phyloP scores from a whole-genome alignment of 2,113 vertebrate genomes.

The Macquaria ambigua region DNA sequence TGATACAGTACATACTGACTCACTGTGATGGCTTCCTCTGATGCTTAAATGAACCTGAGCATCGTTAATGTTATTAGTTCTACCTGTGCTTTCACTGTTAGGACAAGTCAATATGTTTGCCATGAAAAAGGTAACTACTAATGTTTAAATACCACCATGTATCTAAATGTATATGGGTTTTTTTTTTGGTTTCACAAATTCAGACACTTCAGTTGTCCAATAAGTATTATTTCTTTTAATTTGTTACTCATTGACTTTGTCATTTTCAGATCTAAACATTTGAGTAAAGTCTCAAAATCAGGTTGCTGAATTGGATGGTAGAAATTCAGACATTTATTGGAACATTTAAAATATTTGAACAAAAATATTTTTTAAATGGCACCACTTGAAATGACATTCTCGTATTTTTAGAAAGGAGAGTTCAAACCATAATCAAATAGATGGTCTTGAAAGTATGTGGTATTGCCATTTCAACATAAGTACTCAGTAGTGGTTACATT shows the following conservation, averaged over 20 bases:
- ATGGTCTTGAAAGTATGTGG: background rate
- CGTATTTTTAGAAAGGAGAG: too few relatives aligned
- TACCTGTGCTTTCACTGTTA: background rate
- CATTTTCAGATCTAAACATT: background rate
- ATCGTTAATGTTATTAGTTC: background rate
- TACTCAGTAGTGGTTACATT: background rate
- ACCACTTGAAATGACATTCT: background rate
- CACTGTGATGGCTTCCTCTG: background rate
- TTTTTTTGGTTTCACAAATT: background rate
- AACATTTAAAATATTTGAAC: too few relatives aligned
- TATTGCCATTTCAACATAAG: background rate
- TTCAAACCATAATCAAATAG: background rate
- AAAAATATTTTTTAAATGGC: too few relatives aligned
- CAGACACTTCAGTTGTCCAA: background rate
- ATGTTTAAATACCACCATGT: background rate
- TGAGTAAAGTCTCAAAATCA: background rate
- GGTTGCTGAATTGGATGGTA: background rate
- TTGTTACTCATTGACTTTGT: background rate
- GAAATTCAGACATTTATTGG: too few relatives aligned
- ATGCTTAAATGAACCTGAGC: constrained; percentile 7
- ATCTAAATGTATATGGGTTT: background rate
- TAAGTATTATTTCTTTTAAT: background rate
- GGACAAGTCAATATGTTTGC: background rate
- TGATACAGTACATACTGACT: background rate
- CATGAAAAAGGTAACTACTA: background rate